Base-by-base conservation (phyloP, 1,140 invertebrate species). In the Paralvinella palmiformis region DNA sequence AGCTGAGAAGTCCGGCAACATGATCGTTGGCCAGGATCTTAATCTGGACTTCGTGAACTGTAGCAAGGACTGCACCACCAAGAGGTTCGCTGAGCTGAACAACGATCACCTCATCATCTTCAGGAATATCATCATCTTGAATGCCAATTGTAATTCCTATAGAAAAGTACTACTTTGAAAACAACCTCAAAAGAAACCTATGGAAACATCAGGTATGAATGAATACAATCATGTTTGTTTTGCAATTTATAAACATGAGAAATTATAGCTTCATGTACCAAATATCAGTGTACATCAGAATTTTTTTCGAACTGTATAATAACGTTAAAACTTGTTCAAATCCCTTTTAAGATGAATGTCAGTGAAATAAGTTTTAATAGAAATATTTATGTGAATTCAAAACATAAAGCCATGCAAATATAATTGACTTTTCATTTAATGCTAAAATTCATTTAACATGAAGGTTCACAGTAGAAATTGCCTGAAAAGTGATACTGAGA, bases 21-120 rank as follows among this genome's bases (percentile, higher is more conserved):
- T 76, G 67, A 59, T 79, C 78, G 69, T 78, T 78, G 37, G 75
- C 76, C 52, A 75, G 59, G 27, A 79, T 73, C 3, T 75, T 62
- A 15, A 79, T 62, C 7, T 60, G 71, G 7, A 78, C 69, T 52
- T 53, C 61, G 36, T 69, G 37, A 1, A 24, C 36, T 29, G 68
- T 53, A 7, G 76, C 22, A 37, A 67, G 69, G 31, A 74, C 73
- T 35, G 76, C 75, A 27, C 75, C 76, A 41, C 76, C 76, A 59
- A 61, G 53, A 32, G 73, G 71, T 59, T 75, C 71, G 17, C 56
- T 64, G 10, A 79, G 56, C 27, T 67, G 55, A 3, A 79, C 64
- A 2, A 72, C 63, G 22, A 79, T 57, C 5, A 66, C 69, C 63
- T 79, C 73, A 63, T 73, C 68, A 56, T 71, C 64, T 59, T 79